Conservation (phyloP, 1,140 invertebrate genomes). For the Zaprionus taronus region DNA sequence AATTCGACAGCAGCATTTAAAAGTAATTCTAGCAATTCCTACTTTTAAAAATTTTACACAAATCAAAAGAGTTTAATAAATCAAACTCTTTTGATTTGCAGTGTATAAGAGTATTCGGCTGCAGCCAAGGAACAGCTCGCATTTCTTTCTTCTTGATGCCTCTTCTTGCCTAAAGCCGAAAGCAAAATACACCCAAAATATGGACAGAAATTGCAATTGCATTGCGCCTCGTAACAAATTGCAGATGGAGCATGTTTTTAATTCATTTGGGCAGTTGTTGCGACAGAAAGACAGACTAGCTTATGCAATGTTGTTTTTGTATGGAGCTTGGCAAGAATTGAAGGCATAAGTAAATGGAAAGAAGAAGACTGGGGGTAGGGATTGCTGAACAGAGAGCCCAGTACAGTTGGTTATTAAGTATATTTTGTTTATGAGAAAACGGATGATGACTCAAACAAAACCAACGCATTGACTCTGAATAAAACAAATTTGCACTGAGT, state of each 20-base stretch:
- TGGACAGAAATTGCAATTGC: slow-evolving; percentile 49
- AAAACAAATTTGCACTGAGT: slow-evolving; percentile 14
- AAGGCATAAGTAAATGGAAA: slow-evolving; percentile 36
- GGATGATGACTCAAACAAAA: neutral
- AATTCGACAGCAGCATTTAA: too few species aligned
- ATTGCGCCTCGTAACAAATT: slow-evolving; percentile 64
- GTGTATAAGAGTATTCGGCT: neutral
- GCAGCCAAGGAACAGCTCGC: neutral
- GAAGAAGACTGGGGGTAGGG: neutral
- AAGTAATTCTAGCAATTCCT: too few species aligned
- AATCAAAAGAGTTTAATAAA: too few species aligned
- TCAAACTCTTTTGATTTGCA: too few species aligned
- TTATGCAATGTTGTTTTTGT: slow-evolving; percentile 8
- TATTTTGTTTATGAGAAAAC: neutral
- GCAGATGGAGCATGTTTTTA: slow-evolving; percentile 80
- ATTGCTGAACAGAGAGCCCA: neutral
- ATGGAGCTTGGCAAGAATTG: slow-evolving; percentile 62
- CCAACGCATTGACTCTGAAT: slow-evolving; percentile 11
- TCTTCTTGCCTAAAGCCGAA: slow-evolving; percentile 33
- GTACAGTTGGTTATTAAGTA: slow-evolving; percentile 2
- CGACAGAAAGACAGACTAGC: neutral
- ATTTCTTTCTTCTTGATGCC: slow-evolving; percentile 18
- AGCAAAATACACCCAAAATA: slow-evolving; percentile 49
- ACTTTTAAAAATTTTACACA: too few species aligned
- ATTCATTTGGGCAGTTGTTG: slow-evolving; percentile 72